Conservation (phyloP, 2,113 vertebrate species). For the Atlantisia rogersi region DNA sequence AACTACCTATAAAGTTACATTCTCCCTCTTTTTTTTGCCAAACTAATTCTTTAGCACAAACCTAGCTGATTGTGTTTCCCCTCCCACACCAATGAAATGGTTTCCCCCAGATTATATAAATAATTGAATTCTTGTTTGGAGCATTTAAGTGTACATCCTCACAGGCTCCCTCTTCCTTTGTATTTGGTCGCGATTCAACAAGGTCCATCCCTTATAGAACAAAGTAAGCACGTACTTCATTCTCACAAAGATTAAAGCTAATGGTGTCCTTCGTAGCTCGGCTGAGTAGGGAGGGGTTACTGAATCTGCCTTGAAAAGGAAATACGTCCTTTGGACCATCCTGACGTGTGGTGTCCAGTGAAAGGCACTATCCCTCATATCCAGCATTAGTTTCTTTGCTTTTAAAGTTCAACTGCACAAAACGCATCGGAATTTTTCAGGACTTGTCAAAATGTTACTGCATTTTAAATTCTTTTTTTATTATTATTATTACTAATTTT, state of each 20-base stretch:
- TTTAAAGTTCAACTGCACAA: neutral
- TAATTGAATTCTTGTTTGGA: conserved; percentile 13
- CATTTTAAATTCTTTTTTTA: neutral
- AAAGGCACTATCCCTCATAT: neutral
- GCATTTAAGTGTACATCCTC: conserved; percentile 14
- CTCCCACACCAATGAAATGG: conserved; percentile 11
- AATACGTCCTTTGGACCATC: neutral
- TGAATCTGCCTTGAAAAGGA: neutral
- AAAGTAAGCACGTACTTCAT: neutral
- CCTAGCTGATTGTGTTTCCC: conserved; percentile 29
- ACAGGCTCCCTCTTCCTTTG: conserved; percentile 42
- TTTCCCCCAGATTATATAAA: conserved; percentile 15
- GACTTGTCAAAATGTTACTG: conserved; percentile 13
- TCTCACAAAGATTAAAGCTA: neutral
- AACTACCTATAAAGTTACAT: conserved; percentile 77
- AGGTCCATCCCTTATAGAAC: neutral
- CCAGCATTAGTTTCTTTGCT: conserved; percentile 1
- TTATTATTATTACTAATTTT: neutral
- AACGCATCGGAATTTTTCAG: neutral
- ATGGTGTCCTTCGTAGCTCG: neutral
- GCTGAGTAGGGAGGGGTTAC: neutral
- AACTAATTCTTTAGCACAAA: conserved; percentile 66
- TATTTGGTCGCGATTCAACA: neutral
- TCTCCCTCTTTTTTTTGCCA: conserved; percentile 74
- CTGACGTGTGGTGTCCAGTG: neutral